Percentiles rank a stretch among this genome's conserved stretches.
Evolutionary conservation across 2,888 invertebrate genomes (phyloP).

Genomic region (Himalopsyche japonica): DNA sequence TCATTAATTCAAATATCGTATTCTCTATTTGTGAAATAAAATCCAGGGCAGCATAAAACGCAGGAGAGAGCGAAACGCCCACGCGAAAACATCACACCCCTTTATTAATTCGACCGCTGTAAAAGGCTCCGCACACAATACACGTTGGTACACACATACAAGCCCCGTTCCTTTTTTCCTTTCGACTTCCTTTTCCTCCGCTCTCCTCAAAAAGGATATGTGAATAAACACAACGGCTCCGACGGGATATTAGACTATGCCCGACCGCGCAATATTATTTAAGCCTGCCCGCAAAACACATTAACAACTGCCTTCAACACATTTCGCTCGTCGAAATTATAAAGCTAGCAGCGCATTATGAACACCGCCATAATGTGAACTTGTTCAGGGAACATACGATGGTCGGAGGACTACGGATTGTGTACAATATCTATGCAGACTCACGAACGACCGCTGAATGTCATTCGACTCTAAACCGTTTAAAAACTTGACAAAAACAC

Average conservation of each 20-base stretch:
- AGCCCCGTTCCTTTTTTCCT: not conserved
- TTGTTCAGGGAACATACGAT: constrained; percentile 24
- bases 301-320: constrained; percentile 37
- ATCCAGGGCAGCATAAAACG: not conserved
- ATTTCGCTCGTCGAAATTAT: constrained; percentile 34
- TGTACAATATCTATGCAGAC: not conserved
- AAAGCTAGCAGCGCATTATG: constrained; percentile 29
- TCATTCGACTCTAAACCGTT: not conserved
- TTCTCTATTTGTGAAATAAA: not conserved
- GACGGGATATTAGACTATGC: not conserved
- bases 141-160: too few species aligned
- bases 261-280: constrained; percentile 16
- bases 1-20: too few species aligned
- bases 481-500: too few species aligned
- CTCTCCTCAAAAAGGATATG: constrained; percentile 2
- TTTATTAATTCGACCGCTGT: not conserved
- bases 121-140: not conserved
- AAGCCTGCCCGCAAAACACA: constrained; percentile 33
- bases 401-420: not conserved
- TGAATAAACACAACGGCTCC: constrained; percentile 2
- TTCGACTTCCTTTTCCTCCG: not conserved
- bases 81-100: not conserved
- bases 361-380: constrained; percentile 19
- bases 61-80: not conserved
- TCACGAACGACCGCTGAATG: not conserved